Base-by-base conservation (phyloP, 2,113 vertebrate species). In the Spermophilus dauricus region DNA sequence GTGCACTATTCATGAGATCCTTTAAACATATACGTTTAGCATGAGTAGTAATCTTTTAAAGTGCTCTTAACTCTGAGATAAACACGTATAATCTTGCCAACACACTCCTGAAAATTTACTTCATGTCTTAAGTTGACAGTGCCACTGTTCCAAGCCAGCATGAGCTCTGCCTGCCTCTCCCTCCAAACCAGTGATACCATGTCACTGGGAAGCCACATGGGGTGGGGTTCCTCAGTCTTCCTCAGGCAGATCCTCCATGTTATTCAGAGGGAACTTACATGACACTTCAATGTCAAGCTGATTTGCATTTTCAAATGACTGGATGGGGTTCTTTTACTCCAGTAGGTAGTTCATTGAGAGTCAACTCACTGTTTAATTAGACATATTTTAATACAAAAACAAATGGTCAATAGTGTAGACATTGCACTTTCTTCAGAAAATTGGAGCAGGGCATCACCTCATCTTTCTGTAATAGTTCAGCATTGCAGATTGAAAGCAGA, bases 371-470 rank as follows among this genome's bases (percentile, higher is more conserved):
- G 34, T 89, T 63, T 63, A 56, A 73, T 61, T 63, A 48, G 37
- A 96, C 12, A 81, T 63, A 53, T 89, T 96, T 97, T 96, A 96
- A 87, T 95, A 77, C 48, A 86, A 87, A 94, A 77, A 67, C 69
- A 87, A 87, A 85, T 22, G n/a, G 85, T 18, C 2, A 2, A 1
- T 58, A 56, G 77, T 81, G 86, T 48, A 87, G 51, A 95, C 34
- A 37, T 24, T 73, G 72, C 51, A 26, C 63, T 91, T 91, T 61
- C 89, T 73, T 86, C 30, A 42, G 48, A 80, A 90, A 78, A 77
- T 8, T 24, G 63, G 32, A 56, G 39, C 48, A 37, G 58, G n/a
- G 30, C 14, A 18, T 82, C 5, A 14, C 37, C 78, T 82, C 16
- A 7, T 28, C 4, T 45, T 63, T 45, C 82, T 18, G 0, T 14